Base-by-base conservation (phyloP, 2,888 invertebrate genomes). In the Cryptops parisi region DNA sequence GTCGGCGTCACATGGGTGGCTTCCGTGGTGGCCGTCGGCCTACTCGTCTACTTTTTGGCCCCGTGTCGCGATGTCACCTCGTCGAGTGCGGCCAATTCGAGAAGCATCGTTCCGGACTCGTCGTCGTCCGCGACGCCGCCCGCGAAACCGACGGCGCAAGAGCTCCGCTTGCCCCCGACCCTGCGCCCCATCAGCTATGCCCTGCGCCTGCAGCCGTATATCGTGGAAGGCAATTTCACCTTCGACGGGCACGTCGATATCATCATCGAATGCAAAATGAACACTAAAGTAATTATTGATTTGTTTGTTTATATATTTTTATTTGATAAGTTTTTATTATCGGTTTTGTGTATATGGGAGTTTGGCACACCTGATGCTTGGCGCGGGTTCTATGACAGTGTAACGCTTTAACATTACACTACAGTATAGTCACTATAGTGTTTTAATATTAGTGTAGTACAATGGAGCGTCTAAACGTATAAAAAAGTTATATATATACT, bases 151-250 rank as follows among this genome's bases (percentile, higher is more conserved):
- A 22, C 15, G 41, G 21, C 21, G 5, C 5, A 3, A 3, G 44
- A 55, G 26, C 53, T 57, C 23, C 76, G 86, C 60, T 68, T 87
- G 55, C 85, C 87, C 0, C 75, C 69, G 52, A 73, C 78, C 41
- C 70, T 86, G 0, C 68, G 74, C 49, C 87, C 87, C 1, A 72
- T 80, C 43, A 76, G 75, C 25, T 87, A 87, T 64, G 75, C 78
- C 57, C 68, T 87, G 2, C 76, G 77, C 58, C 70, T 87, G 54
- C 76, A 80, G 40, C 87, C 87, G 0, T 81, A 80, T 61, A 76
- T 87, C 54, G 73, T 72, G 62, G 79, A 86, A 6, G 53, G 53
- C n/a, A 57, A 57, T 64, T 87, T 86, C 60, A 85, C 82, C 15
- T 86, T 86, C 64, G 72, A 78, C 57, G 87, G 87, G 40, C 77